Conservation (phyloP, 1,140 invertebrate species). For the Matsumurasca onukii region DNA sequence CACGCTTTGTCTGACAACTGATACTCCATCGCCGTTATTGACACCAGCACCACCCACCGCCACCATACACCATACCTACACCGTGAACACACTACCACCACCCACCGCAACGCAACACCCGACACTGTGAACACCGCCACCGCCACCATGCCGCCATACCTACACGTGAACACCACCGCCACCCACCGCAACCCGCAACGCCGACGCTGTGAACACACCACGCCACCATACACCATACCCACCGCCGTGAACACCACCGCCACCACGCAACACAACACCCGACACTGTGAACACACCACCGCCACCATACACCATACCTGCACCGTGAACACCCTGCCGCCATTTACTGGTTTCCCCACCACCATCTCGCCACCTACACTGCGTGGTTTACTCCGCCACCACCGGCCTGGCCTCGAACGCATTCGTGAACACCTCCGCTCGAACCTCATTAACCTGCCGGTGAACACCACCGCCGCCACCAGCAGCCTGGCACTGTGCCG, state of each 20-base stretch:
- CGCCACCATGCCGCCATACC: not conserved
- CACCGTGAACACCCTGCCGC: not conserved
- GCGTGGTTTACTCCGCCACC: no score
- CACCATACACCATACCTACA: not conserved
- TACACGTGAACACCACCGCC: not conserved
- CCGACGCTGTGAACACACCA: not conserved
- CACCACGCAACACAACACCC: not conserved
- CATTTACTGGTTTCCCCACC: no score
- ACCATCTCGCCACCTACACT: no score
- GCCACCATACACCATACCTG: not conserved
- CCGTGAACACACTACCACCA: not conserved
- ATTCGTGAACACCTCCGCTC: no score
- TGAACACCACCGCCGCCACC: no score
- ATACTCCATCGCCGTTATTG: conserved; percentile 23
- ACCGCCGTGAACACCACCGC: not conserved
- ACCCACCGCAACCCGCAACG: not conserved
- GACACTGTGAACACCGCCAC: not conserved
- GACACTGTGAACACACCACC: not conserved
- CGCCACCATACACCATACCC: not conserved
- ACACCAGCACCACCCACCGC: conserved; percentile 18
- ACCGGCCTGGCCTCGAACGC: no score
- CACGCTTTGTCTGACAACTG: conserved; percentile 21
- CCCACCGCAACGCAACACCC: not conserved
- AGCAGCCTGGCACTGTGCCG: no score
- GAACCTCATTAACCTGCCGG: no score